Percentiles rank a stretch among this genome's conserved stretches.
phyloP scores from a whole-genome alignment of 1,140 invertebrate species.

The Littorina saxatilis region DNA sequence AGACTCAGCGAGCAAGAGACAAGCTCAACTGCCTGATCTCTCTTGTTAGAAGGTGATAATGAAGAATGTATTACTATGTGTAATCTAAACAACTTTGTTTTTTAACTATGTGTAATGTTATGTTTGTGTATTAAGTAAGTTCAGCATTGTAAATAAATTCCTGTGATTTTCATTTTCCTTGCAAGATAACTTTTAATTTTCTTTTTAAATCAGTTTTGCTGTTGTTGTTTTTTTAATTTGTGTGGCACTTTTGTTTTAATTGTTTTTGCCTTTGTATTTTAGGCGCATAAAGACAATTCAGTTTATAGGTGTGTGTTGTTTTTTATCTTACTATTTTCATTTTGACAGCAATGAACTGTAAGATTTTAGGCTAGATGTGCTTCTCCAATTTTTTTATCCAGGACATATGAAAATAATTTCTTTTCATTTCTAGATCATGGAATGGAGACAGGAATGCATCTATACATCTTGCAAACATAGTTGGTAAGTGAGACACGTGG shows the following conservation, averaged over 20 bases:
- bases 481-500: slow-evolving; percentile 49
- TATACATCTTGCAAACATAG: slow-evolving; percentile 60
- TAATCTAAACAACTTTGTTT: no score
- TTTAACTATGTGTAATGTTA: not conserved
- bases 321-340: no score
- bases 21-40: slow-evolving; percentile 57
- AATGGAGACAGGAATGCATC: slow-evolving; percentile 57
- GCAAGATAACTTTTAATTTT: no score
- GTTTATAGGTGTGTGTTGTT: no score
- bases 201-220: no score
- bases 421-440: slow-evolving; percentile 53
- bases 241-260: not conserved
- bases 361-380: no score
- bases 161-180: no score
- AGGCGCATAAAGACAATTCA: no score
- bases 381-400: no score
- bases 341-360: no score
- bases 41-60: slow-evolving; percentile 62
- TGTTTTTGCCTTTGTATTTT: no score
- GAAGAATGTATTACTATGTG: slow-evolving; percentile 11
- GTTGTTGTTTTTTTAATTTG: slow-evolving; percentile 14
- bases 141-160: not conserved
- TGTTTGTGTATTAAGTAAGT: not conserved
- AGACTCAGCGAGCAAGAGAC: slow-evolving; percentile 53
- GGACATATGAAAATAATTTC: not conserved